Percentiles rank a stretch among this genome's conserved stretches.
Conservation (phyloP, 2,888 invertebrate species). For the Boloria selene region DNA sequence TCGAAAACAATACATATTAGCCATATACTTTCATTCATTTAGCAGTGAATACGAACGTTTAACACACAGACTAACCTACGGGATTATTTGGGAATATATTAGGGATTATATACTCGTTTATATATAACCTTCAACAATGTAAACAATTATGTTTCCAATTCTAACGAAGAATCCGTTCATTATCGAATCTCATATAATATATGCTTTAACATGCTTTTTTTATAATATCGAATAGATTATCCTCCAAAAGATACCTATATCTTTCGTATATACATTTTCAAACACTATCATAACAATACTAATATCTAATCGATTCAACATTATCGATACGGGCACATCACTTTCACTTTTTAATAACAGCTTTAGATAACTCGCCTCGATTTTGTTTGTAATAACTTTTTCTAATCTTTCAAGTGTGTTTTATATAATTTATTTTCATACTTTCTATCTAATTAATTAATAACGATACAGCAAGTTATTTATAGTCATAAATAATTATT, state of each 20-base stretch:
- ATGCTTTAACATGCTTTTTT: conserved; percentile 23
- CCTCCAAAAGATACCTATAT: conserved; percentile 25
- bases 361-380: conserved; percentile 3
- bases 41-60: conserved; percentile 13
- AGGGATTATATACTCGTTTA: conserved; percentile 72
- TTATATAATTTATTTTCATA: too few species aligned
- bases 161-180: conserved; percentile 8
- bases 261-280: conserved; percentile 34
- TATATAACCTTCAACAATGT: conserved; percentile 72
- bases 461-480: conserved; percentile 4
- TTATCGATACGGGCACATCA: conserved; percentile 30
- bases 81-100: conserved; percentile 58
- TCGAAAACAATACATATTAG: conserved; percentile 16
- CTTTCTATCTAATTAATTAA: too few species aligned
- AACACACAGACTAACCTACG: conserved; percentile 53
- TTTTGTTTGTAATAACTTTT: not conserved
- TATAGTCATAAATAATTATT: conserved; percentile 8
- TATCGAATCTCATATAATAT: conserved; percentile 9
- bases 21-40: conserved; percentile 11
- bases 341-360: conserved; percentile 14
- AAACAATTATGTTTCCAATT: conserved; percentile 53
- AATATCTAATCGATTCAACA: conserved; percentile 31
- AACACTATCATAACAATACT: conserved; percentile 35
- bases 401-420: not conserved
- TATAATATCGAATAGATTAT: conserved; percentile 23